Evolutionary conservation across 2,113 vertebrate genomes (phyloP).

Genomic region (Neoarius graeffei): DNA sequence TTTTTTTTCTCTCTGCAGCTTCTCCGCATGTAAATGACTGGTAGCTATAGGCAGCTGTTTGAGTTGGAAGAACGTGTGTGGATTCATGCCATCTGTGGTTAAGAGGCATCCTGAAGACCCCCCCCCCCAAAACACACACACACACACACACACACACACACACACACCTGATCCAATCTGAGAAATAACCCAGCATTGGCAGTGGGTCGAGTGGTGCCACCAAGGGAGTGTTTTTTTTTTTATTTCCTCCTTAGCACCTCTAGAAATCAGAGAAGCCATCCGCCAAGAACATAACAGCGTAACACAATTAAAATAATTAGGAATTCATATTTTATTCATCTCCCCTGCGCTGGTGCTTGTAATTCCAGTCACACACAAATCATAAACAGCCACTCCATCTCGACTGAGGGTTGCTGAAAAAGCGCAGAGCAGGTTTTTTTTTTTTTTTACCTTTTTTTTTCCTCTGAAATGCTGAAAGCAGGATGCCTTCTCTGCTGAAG

Average conservation of each 20-base stretch:
- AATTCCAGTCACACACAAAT: slow-evolving; percentile 44
- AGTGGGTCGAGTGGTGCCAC: slow-evolving; percentile 27
- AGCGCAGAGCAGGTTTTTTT: not conserved
- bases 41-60: slow-evolving; percentile 29
- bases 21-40: slow-evolving; percentile 27
- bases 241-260: slow-evolving; percentile 40
- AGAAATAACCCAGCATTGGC: slow-evolving; percentile 37
- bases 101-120: slow-evolving; percentile 27
- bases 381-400: slow-evolving; percentile 29
- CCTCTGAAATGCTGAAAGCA: not conserved
- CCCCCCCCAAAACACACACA: slow-evolving; percentile 25
- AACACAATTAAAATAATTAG: slow-evolving; percentile 51
- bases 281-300: slow-evolving; percentile 22
- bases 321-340: slow-evolving; percentile 48
- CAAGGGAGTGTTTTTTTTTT: slow-evolving; percentile 21
- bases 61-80: slow-evolving; percentile 16
- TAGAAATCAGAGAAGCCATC: slow-evolving; percentile 41
- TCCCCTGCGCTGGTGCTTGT: slow-evolving; percentile 28
- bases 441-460: not conserved
- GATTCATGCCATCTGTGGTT: slow-evolving; percentile 36
- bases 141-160: slow-evolving; percentile 14
- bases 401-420: slow-evolving; percentile 21
- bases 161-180: slow-evolving; percentile 19
- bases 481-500: not conserved
- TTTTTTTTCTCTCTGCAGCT: not conserved